These are phyloP conservation scores for Capitella teleta DNA, from an alignment of 1,140 invertebrate genomes.

Conservation along the genomic window DNA sequence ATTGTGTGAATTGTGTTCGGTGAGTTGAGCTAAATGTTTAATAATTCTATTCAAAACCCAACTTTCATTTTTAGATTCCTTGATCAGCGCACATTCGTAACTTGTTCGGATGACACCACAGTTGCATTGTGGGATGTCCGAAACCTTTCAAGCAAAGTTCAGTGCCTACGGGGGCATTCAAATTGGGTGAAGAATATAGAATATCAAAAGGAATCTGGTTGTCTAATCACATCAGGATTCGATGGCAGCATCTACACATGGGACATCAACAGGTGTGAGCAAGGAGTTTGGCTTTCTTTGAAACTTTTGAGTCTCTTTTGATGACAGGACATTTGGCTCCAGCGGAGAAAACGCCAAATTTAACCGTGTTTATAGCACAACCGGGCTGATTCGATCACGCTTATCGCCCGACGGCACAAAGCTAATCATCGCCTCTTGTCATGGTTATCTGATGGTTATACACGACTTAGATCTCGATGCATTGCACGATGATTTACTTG, in stretches of 20 bases:
- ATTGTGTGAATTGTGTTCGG: slow-evolving; percentile 84
- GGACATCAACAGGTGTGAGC: slow-evolving; percentile 77
- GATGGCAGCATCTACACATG: slow-evolving; percentile 88
- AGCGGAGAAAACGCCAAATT: slow-evolving; percentile 65
- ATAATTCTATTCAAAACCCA: neutral
- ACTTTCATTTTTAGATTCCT: slow-evolving; percentile 57
- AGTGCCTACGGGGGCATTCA: slow-evolving; percentile 70
- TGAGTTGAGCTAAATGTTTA: slow-evolving; percentile 12
- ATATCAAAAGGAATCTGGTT: slow-evolving; percentile 71
- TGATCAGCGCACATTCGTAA: slow-evolving; percentile 76
- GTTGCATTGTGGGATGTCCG: slow-evolving; percentile 84
- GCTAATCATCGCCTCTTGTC: slow-evolving; percentile 79
- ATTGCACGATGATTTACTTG: slow-evolving; percentile 64
- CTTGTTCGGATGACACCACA: slow-evolving; percentile 84
- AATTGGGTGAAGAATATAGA: slow-evolving; percentile 97
- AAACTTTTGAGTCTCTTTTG: neutral
- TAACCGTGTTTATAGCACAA: slow-evolving; percentile 69
- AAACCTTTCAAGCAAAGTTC: slow-evolving; percentile 59
- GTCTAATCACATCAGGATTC: slow-evolving; percentile 80
- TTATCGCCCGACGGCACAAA: slow-evolving; percentile 72
- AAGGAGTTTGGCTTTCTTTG: no score
- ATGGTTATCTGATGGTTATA: slow-evolving; percentile 77
- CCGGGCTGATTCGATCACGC: slow-evolving; percentile 76
- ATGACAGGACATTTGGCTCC: slow-evolving; percentile 19
- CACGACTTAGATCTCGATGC: slow-evolving; percentile 74